These are phyloP conservation scores for Lycaon pictus DNA, from an alignment of 2,113 vertebrate species.

Conservation along the genomic window DNA sequence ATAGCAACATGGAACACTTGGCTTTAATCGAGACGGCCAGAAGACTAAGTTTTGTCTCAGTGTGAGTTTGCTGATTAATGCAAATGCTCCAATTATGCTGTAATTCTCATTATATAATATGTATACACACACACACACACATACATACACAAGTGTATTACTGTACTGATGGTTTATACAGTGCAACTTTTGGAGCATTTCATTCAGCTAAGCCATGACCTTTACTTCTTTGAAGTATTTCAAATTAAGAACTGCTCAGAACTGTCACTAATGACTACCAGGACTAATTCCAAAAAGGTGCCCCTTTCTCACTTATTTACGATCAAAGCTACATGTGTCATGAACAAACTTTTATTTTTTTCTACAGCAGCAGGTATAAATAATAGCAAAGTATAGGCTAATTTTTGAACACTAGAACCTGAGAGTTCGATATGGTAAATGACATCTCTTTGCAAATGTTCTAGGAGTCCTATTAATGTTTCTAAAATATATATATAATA, in stretches of 20 bases:
- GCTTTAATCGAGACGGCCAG: constrained; percentile 72
- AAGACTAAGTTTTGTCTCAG: constrained; percentile 57
- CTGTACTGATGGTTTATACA: constrained; percentile 59
- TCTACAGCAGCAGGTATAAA: constrained; percentile 68
- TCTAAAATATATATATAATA: background rate
- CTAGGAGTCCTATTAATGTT: constrained; percentile 41
- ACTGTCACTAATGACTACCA: constrained; percentile 77
- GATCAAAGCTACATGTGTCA: constrained; percentile 78
- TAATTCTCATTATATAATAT: constrained; percentile 44
- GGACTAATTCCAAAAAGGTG: constrained; percentile 81
- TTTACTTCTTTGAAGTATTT: constrained; percentile 80
- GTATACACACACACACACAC: background rate
- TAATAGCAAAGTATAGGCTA: constrained; percentile 69
- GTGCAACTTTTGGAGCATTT: constrained; percentile 68
- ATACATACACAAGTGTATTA: background rate
- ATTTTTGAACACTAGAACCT: constrained; percentile 69
- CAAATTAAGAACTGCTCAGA: constrained; percentile 77
- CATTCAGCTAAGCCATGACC: constrained; percentile 60
- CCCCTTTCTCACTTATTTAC: constrained; percentile 66
- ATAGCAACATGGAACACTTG: constrained; percentile 62
- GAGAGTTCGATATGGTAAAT: constrained; percentile 74
- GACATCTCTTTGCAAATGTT: constrained; percentile 60
- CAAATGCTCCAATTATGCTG: constrained; percentile 66
- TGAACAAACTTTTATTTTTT: constrained; percentile 68
- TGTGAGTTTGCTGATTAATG: constrained; percentile 70